A percentile compares a stretch with the other conserved stretches of the same genome.
These are phyloP conservation scores for Eretmocerus hayati DNA, from an alignment of 2,888 invertebrate genomes.

Conservation along the genomic window DNA sequence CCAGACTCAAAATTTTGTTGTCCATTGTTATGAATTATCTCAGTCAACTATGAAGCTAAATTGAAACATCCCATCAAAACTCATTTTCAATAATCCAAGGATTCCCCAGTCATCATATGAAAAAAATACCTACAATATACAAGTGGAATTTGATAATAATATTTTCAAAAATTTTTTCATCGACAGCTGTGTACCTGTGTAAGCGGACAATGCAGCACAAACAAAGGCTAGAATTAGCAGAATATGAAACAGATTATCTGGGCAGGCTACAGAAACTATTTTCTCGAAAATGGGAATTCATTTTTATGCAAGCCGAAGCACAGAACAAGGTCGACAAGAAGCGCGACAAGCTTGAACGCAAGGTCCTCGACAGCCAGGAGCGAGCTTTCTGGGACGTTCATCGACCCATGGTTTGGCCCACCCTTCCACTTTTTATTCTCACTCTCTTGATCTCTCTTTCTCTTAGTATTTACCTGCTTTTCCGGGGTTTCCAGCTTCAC, in stretches of 20 bases:
- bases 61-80: too few species aligned
- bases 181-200: constrained; percentile 91
- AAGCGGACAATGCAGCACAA: constrained; percentile 99
- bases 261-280: constrained; percentile 98
- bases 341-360: constrained; percentile 93
- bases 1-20: too few species aligned
- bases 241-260: constrained; percentile 97
- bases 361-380: constrained; percentile 97
- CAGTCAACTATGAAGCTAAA: too few species aligned
- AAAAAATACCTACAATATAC: too few species aligned
- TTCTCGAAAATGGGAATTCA: constrained; percentile 98
- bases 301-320: constrained; percentile 96
- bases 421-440: neutral
- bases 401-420: constrained; percentile 77
- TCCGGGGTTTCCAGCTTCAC: neutral
- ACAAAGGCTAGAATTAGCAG: constrained; percentile 91
- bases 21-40: too few species aligned
- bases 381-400: constrained; percentile 99
- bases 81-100: too few species aligned
- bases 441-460: neutral
- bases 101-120: too few species aligned
- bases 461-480: neutral
- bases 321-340: constrained; percentile 97
- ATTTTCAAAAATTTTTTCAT: too few species aligned
- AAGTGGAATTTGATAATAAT: too few species aligned